Base-by-base conservation (phyloP, 1,140 invertebrate species). In the Anagrus nilaparvatae region DNA sequence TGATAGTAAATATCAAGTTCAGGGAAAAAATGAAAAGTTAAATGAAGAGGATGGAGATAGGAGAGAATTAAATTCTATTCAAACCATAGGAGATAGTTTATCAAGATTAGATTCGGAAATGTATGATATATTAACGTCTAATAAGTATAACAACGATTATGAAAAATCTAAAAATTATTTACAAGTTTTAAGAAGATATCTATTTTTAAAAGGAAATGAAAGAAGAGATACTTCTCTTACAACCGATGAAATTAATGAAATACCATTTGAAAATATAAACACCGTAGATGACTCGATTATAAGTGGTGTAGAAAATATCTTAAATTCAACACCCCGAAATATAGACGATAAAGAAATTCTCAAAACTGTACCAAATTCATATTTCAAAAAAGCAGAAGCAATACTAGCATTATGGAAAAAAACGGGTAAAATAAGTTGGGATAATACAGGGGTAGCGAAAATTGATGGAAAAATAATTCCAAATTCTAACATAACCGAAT, bases 21-120 rank as follows among this genome's bases (percentile, higher is more conserved):
- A 21, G 13, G 27, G n/a, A 21, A 17, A 16, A 13, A 30, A 13
- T 21, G 12, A 17, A 7, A 13, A 14, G 14, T 21, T 16, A 16
- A 7, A 10, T 20, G 18, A 12, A 14, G 9, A 20, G 12, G 24
- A 31, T 5, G 14, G 29, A 5, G 12, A 39, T 25, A 34, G 19
- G 13, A 10, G n/a, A 20, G 25, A 34, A 17, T 10, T 4, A 3
- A 10, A 33, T 12, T 44, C 31, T 9, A 36, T 45, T 25, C 47
- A 49, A 40, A 45, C 47, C 16, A 38, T 40, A 1, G 47, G 39
- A 5, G 40, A 42, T 19, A 32, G 37, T 29, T 13, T 29, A 4
- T 44, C 17, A 1, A 24, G 47, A 16, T 43, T 49, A 2, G 47
- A 49, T 28, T 3, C 12, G 10, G 43, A 43, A 35, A 41, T 49